Evolutionary conservation across 35 echinoderm and acorn worm genomes (phyloP).

Genomic region (Acanthaster planci): DNA sequence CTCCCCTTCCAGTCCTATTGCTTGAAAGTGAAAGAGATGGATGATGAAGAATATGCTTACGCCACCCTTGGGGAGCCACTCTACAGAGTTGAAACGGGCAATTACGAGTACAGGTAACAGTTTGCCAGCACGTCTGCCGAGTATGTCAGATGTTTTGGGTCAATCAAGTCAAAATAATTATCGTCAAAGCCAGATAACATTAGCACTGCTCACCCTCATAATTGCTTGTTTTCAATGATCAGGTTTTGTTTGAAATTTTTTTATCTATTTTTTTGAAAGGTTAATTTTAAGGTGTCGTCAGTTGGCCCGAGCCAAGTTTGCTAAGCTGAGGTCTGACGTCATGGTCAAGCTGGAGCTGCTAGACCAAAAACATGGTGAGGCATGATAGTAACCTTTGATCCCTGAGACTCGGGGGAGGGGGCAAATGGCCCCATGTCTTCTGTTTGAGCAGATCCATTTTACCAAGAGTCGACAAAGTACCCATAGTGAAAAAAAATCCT

Average conservation of each 20-base stretch:
- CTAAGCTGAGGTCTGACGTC: constrained; percentile 95
- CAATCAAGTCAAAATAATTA: no score
- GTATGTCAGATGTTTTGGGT: no score
- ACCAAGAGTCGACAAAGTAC: no score
- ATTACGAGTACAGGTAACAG: constrained; percentile 98
- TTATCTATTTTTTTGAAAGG: constrained; percentile 31
- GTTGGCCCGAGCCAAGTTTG: constrained; percentile 81
- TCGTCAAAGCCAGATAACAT: no score
- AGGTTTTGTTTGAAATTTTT: neutral
- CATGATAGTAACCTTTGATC: no score
- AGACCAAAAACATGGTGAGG: constrained; percentile 92
- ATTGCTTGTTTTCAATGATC: no score
- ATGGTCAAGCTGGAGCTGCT: constrained; percentile 96
- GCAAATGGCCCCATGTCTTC: no score
- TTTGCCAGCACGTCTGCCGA: neutral
- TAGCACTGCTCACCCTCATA: no score
- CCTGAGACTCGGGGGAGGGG: no score
- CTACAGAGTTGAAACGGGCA: constrained; percentile 96
- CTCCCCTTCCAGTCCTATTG: constrained; percentile 85
- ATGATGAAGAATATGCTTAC: constrained; percentile 99
- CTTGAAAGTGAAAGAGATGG: constrained; percentile 99
- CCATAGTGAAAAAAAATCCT: no score
- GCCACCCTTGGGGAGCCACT: constrained; percentile 96
- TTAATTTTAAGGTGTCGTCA: constrained; percentile 90
- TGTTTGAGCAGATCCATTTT: no score